Percentiles rank a stretch among this genome's conserved stretches.
Evolutionary conservation across 2,888 invertebrate species (phyloP).

Genomic region (Pachydiplax longipennis): DNA sequence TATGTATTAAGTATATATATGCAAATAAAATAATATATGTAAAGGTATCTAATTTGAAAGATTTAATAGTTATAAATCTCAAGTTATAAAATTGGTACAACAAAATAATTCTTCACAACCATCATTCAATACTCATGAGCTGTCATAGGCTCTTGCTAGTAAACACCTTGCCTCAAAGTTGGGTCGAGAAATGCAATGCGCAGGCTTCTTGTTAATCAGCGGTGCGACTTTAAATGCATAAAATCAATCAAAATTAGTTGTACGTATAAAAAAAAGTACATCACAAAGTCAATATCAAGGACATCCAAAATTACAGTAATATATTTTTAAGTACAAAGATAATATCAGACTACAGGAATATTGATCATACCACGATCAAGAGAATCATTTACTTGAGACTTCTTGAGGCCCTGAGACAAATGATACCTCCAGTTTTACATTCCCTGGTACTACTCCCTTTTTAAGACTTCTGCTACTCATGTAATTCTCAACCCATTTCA

Average conservation of each 20-base stretch:
- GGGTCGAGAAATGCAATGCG: background rate
- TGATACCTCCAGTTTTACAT: conserved; percentile 1
- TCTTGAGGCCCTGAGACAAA: conserved; percentile 25
- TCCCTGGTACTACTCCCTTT: background rate
- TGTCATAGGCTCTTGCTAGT: background rate
- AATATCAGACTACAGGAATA: background rate
- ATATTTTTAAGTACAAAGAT: background rate
- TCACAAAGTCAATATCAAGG: background rate
- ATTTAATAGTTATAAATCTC: background rate
- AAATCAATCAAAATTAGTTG: background rate
- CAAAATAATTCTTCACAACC: conserved; percentile 19
- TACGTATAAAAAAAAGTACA: background rate
- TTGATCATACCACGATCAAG: background rate
- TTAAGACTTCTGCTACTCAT: conserved; percentile 54
- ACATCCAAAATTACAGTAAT: background rate
- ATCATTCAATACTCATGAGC: background rate
- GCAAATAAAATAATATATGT: background rate
- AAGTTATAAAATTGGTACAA: conserved; percentile 1
- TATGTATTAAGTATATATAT: background rate
- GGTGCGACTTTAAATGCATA: background rate
- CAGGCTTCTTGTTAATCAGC: background rate
- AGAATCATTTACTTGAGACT: background rate
- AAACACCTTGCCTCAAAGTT: background rate
- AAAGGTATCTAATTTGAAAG: background rate
- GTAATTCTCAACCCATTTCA: conserved; percentile 58